A percentile compares a stretch with the other conserved stretches of the same genome.
These are phyloP conservation scores for Xylophagus ater DNA, from an alignment of 2,888 invertebrate species.

Conservation along the genomic window DNA sequence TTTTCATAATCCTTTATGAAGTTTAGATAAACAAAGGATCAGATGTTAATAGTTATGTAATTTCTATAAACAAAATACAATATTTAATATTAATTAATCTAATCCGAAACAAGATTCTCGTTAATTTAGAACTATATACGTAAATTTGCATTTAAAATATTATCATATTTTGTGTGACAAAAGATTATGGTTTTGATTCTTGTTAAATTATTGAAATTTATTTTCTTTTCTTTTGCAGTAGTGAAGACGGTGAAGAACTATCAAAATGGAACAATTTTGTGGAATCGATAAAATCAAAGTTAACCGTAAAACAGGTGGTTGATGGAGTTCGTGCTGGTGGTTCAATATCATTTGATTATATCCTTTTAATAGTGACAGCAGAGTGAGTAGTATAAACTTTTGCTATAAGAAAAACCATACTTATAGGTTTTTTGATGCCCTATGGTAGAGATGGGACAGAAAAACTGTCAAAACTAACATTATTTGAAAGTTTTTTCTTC, in stretches of 20 bases:
- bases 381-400: too few relatives aligned
- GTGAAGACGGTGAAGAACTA: conserved; percentile 42
- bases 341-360: conserved; percentile 69
- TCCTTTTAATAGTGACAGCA: conserved; percentile 66
- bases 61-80: too few relatives aligned
- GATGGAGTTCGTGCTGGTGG: conserved; percentile 65
- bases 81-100: conserved; percentile 6
- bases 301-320: conserved; percentile 75
- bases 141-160: conserved; percentile 1
- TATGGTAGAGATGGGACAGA: too few relatives aligned
- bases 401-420: too few relatives aligned
- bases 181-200: too few relatives aligned
- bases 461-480: too few relatives aligned
- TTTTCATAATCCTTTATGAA: too few relatives aligned
- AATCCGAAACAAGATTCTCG: neutral
- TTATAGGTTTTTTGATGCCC: too few relatives aligned
- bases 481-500: too few relatives aligned
- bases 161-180: neutral
- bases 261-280: conserved; percentile 61
- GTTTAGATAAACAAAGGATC: too few relatives aligned
- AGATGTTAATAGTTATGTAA: too few relatives aligned
- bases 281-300: conserved; percentile 63
- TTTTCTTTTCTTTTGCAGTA: conserved; percentile 32
- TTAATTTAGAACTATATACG: neutral
- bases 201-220: too few relatives aligned